These are phyloP conservation scores for Leucophenga varia DNA, from an alignment of 1,140 invertebrate species.

Conservation along the genomic window DNA sequence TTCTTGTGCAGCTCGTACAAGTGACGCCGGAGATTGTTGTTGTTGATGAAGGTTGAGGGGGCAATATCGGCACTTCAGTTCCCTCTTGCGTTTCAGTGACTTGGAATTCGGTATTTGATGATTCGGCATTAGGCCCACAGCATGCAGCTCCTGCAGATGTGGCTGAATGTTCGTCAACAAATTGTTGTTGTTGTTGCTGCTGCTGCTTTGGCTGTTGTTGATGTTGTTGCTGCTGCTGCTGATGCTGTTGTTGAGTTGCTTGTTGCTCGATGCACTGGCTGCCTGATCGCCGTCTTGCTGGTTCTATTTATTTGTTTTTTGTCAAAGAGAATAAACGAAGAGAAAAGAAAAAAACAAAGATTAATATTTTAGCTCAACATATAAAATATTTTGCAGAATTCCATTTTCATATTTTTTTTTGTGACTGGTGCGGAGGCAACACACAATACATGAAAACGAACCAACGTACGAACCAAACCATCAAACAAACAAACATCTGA, in stretches of 20 bases:
- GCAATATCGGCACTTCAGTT: constrained; percentile 53
- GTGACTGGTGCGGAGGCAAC: constrained; percentile 55
- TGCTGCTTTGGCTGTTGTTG: constrained; percentile 26
- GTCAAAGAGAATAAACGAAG: background rate
- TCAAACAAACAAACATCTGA: constrained; percentile 16
- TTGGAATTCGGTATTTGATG: constrained; percentile 29
- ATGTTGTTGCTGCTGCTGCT: constrained; percentile 33
- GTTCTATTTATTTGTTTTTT: constrained; percentile 25
- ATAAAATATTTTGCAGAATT: constrained; percentile 13
- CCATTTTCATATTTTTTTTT: constrained; percentile 46
- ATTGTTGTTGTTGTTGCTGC: constrained; percentile 25
- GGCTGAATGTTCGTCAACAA: constrained; percentile 33
- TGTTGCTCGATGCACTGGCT: constrained; percentile 31
- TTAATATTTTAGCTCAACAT: constrained; percentile 16
- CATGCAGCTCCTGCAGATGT: constrained; percentile 49
- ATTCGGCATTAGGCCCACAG: constrained; percentile 52
- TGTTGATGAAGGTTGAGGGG: constrained; percentile 53
- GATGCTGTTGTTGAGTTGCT: constrained; percentile 28
- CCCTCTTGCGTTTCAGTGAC: constrained; percentile 48
- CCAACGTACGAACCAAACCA: constrained; percentile 15
- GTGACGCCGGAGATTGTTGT: constrained; percentile 53
- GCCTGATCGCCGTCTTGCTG: constrained; percentile 48
- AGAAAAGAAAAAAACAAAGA: constrained; percentile 9
- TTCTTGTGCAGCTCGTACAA: constrained; percentile 54
- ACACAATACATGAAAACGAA: constrained; percentile 26